A percentile compares a stretch with the other conserved stretches of the same genome.
Conservation (phyloP, 2,888 invertebrate species). For the Tryphoninae sp. region DNA sequence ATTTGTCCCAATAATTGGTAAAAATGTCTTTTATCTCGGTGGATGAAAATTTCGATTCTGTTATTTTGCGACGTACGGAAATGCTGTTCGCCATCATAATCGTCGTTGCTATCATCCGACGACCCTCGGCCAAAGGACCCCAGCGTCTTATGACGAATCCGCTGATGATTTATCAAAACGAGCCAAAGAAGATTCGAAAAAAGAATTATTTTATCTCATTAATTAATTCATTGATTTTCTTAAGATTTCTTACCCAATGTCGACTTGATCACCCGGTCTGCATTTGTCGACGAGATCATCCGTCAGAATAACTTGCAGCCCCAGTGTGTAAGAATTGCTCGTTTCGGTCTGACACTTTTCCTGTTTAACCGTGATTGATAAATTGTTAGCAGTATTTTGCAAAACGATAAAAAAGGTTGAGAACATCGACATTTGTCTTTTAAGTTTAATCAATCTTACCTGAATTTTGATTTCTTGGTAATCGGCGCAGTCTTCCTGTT, state of each 20-base stretch:
- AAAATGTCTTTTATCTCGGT: constrained; percentile 87
- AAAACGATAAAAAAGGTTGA: neutral
- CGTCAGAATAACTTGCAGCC: constrained; percentile 75
- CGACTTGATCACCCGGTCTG: constrained; percentile 94
- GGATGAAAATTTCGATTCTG: constrained; percentile 73
- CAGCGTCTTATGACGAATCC: constrained; percentile 90
- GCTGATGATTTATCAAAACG: constrained; percentile 82
- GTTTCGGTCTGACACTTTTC: constrained; percentile 87
- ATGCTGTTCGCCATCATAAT: constrained; percentile 78
- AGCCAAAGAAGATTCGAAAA: constrained; percentile 47
- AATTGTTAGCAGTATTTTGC: neutral
- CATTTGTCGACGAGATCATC: constrained; percentile 94
- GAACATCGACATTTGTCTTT: neutral
- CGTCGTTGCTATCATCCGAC: constrained; percentile 84
- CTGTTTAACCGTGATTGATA: constrained; percentile 80
- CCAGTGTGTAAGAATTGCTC: constrained; percentile 68
- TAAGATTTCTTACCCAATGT: constrained; percentile 86
- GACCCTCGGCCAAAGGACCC: constrained; percentile 84
- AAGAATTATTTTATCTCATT: constrained; percentile 21
- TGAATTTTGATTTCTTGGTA: constrained; percentile 94
- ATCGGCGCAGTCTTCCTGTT: constrained; percentile 88
- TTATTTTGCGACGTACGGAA: constrained; percentile 74
- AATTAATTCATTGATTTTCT: constrained; percentile 19
- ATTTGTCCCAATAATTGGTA: constrained; percentile 87
- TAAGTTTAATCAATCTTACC: constrained; percentile 78